Evolutionary conservation across 2,113 vertebrate genomes (phyloP), one percentile per base, ranked within the genome.

Genomic region (Pyrgilauda ruficollis): DNA sequence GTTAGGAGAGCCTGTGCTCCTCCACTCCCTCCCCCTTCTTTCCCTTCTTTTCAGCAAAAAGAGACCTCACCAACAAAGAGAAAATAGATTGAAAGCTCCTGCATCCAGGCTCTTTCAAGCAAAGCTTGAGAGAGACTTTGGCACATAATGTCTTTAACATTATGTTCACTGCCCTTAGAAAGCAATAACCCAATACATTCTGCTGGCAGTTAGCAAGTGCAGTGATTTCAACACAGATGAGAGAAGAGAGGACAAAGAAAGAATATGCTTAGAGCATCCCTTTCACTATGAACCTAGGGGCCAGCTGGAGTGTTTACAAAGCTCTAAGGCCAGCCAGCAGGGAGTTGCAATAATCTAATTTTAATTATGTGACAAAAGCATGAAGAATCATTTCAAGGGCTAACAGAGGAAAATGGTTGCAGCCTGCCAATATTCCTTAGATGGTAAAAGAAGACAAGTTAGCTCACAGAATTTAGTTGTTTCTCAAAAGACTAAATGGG

Each of bases 291-390:
- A 96, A 94, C 96, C 94, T 86, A 82, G 83, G 83, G 95, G 97
- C 98, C 98, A 98, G 97, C 97, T 98, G 98, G 97, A 98, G 94
- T 94, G 94, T 96, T 97, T 97, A 97, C 96, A 97, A 97, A 96
- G 96, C 95, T 95, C 94, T 94, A 96, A 97, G 97, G 92, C 97
- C 79, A 61, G 96, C 97, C 97, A 95, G 97, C 98, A 95, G 97
- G 95, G 97, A 98, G 94, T 92, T 97, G 96, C 97, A 98, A 96
- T 98, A 97, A 98, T 98, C 97, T 98, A 98, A 98, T 98, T 98
- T 98, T 98, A 98, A 98, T 98, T 98, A 98, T 97, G 97, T 97
- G 97, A 97, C 98, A 98, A 98, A 98, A 97, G 97, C 97, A 97
- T 97, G 97, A 97, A 98, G 97, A 97, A 97, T 97, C 97, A 97